Evolutionary conservation across 2,888 invertebrate genomes (phyloP), one percentile per base, ranked within the genome.

Genomic region (Miltochrista miniata): DNA sequence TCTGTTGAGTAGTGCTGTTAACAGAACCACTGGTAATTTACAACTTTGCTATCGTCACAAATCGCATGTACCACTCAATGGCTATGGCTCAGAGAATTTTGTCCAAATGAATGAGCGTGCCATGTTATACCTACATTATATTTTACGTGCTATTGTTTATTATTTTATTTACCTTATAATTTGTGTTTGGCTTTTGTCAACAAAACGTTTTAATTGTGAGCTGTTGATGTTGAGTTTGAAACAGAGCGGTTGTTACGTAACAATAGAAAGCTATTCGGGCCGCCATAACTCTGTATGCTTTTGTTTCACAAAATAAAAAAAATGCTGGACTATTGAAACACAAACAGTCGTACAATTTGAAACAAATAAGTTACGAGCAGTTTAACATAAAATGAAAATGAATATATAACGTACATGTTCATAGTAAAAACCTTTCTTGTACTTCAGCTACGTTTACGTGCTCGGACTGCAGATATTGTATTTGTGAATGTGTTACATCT

Each of bases 301-400:
- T 64, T 64, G 62, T 64, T 62, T 44, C 48, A 51, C n/a, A n/a
- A n/a, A n/a, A n/a, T n/a, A 48, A 50, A 60, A 57, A 24, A 45
- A 57, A 55, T 38, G n/a, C n/a, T 39, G 34, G 33, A 66, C 61
- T 59, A 61, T 64, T 43, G 64, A 33, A 42, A 43, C 18, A 24
- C 18, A 24, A 24, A 24, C 5, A 24, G 18, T 5, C 18, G 50
- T 33, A 11, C 51, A 45, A 56, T 31, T 31, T 31, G 11, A 31
- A 31, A 7, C 5, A 31, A n/a, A n/a, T n/a, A n/a, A n/a, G n/a
- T n/a, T n/a, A n/a, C n/a, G n/a, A n/a, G n/a, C n/a, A n/a, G n/a
- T n/a, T n/a, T n/a, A n/a, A n/a, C n/a, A n/a, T n/a, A n/a, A n/a
- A n/a, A n/a, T n/a, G n/a, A n/a, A n/a, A n/a, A n/a, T n/a, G n/a